These are phyloP conservation scores for Mythimna albipuncta DNA, from an alignment of 2,888 invertebrate species.

Conservation along the genomic window DNA sequence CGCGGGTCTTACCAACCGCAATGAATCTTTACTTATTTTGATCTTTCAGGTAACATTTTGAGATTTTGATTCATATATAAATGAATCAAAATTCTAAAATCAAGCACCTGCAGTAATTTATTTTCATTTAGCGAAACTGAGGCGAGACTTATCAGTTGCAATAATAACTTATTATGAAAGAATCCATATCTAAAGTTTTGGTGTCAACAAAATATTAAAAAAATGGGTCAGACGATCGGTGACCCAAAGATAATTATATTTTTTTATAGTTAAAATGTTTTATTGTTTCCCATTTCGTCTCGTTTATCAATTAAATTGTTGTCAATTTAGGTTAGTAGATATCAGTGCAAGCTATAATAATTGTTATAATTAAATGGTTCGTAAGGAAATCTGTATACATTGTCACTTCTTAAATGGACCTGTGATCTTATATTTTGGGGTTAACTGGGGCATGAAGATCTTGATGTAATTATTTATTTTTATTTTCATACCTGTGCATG, in stretches of 20 bases:
- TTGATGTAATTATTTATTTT: constrained; percentile 10
- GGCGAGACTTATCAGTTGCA: constrained; percentile 36
- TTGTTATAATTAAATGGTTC: constrained; percentile 64
- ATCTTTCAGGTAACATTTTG: neutral
- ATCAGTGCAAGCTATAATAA: constrained; percentile 69
- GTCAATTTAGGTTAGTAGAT: constrained; percentile 82
- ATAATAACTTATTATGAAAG: constrained; percentile 53
- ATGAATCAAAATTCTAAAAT: constrained; percentile 1
- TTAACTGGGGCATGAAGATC: neutral
- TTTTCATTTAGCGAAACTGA: constrained; percentile 1
- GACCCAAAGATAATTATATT: constrained; percentile 82
- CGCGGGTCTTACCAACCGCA: constrained; percentile 5
- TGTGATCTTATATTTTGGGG: constrained; percentile 20
- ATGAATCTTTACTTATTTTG: constrained; percentile 2
- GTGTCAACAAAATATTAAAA: constrained; percentile 62
- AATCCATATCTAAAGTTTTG: constrained; percentile 53
- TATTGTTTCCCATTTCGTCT: constrained; percentile 83
- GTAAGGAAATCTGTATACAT: constrained; percentile 56
- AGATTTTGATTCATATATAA: too few species aligned
- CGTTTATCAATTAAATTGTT: constrained; percentile 80
- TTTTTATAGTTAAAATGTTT: constrained; percentile 76
- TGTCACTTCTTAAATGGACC: constrained; percentile 37
- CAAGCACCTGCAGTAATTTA: neutral
- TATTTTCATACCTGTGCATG: constrained; percentile 4
- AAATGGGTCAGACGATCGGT: constrained; percentile 80